Evolutionary conservation across 2,113 vertebrate genomes (phyloP), one percentile per base, ranked within the genome.

Genomic region (Phyllostomus hastatus): DNA sequence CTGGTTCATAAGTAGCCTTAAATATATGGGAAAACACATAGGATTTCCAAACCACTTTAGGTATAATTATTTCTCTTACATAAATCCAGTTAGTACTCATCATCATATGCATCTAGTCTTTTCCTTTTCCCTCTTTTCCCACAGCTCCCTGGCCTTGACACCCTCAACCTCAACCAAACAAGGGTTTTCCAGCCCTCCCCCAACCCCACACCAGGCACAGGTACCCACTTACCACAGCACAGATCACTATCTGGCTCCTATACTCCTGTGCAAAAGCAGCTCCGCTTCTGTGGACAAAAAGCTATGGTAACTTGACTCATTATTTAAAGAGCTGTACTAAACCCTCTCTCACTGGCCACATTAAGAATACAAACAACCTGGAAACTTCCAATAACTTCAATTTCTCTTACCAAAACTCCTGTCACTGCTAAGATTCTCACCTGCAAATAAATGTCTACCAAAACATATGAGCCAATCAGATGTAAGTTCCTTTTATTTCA

Each of bases 241-340:
- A 97, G 95, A 93, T 96, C 95, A 96, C 87, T 97, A 97, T 95
- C 87, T 95, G 91, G 83, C 91, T 97, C 91, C 96, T 97, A 97
- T 52, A 95, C 70, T 81, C 69, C 96, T 97, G 92, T 97, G 94
- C 80, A 97, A 96, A 97, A 97, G 92, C 97, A 94, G 94, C 96
- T 97, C 90, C 26, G 64, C 90, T 95, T 97, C 90, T 97, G 95
- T 96, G 92, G 95, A 97, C 97, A 97, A 96, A 97, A 97, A 95
- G 96, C 97, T 97, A 69, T 95, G 95, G 90, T 97, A 84, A 97
- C 88, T 97, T 97, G 91, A 97, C 93, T 97, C 69, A 95, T 94
- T 88, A 96, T 93, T 96, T 93, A 93, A 75, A 97, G 43, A 91
- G 48, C 92, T 88, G 52, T 88, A 83, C 94, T 87, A 66, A 94